phyloP scores from a whole-genome alignment of 2,113 vertebrate genomes.

The Neogobius melanostomus region DNA sequence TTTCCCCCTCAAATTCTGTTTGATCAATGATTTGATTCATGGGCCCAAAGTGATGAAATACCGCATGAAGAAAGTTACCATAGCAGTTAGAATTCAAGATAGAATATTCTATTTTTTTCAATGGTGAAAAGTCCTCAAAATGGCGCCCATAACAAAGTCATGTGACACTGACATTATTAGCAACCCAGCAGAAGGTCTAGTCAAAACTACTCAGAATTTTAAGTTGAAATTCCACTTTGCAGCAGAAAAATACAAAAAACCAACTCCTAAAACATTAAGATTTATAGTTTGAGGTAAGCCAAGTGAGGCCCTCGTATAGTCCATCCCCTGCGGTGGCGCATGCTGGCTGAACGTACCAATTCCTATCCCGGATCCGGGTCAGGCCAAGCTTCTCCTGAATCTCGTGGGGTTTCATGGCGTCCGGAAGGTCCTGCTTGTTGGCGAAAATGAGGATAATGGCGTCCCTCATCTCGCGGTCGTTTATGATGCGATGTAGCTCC shows the following conservation, averaged over 20 bases:
- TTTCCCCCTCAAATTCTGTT: too few relatives aligned
- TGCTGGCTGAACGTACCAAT: slow-evolving; percentile 99
- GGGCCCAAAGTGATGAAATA: too few relatives aligned
- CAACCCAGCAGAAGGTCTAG: background rate
- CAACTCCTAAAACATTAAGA: slow-evolving; percentile 81
- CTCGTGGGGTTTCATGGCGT: slow-evolving; percentile 99
- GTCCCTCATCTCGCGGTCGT: slow-evolving; percentile 98
- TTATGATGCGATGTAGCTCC: slow-evolving; percentile 97
- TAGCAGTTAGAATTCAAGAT: too few relatives aligned
- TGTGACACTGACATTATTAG: too few relatives aligned
- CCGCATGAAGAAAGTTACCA: too few relatives aligned
- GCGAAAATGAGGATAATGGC: slow-evolving; percentile 99
- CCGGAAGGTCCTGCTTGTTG: slow-evolving; percentile 98
- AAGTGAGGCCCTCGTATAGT: slow-evolving; percentile 97
- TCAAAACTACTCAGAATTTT: background rate
- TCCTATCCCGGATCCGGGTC: slow-evolving; percentile 96
- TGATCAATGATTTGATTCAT: too few relatives aligned
- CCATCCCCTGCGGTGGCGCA: slow-evolving; percentile 95
- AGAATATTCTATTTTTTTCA: too few relatives aligned
- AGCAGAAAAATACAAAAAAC: background rate
- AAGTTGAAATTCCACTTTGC: background rate
- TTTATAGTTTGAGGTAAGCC: slow-evolving; percentile 99
- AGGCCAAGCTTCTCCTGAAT: slow-evolving; percentile 99
- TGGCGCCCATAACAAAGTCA: too few relatives aligned
- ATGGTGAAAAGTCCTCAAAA: too few relatives aligned